Percentiles rank a stretch among this genome's conserved stretches.
phyloP scores from a whole-genome alignment of 2,888 invertebrate genomes.

The Dendrolimus houi region DNA sequence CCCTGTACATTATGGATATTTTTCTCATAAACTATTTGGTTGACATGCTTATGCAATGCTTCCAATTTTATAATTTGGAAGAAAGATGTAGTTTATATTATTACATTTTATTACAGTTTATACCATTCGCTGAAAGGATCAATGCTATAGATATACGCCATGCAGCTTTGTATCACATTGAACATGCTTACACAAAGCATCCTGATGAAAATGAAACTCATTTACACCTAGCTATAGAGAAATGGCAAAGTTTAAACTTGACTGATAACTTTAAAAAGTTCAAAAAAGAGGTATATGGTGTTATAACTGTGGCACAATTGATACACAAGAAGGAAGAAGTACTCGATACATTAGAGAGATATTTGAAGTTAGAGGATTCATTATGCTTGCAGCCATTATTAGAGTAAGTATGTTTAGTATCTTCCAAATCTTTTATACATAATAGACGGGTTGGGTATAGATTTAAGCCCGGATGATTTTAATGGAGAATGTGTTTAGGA shows the following conservation, averaged over 20 bases:
- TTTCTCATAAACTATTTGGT: no score
- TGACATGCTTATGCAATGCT: no score
- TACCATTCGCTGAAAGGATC: constrained; percentile 91
- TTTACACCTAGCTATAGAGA: constrained; percentile 88
- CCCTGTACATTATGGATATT: no score
- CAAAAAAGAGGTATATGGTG: constrained; percentile 82
- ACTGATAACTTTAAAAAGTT: constrained; percentile 89
- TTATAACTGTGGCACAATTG: constrained; percentile 90
- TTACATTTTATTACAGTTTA: constrained; percentile 75
- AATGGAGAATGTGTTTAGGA: no score
- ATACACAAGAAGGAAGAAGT: constrained; percentile 87
- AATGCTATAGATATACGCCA: constrained; percentile 86
- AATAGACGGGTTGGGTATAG: no score
- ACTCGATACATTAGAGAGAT: constrained; percentile 81
- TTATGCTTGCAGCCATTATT: constrained; percentile 87
- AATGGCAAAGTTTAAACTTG: constrained; percentile 93
- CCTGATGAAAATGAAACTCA: constrained; percentile 84
- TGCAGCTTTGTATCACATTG: constrained; percentile 90
- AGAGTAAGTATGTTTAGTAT: constrained; percentile 80
- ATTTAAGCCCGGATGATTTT: no score
- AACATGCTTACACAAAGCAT: constrained; percentile 83
- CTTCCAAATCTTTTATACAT: no score
- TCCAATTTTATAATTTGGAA: no score
- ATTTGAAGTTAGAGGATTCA: constrained; percentile 82
- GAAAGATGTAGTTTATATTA: no score